These are phyloP conservation scores for Poeciliopsis prolifica DNA, from an alignment of 2,113 vertebrate species.

Conservation along the genomic window DNA sequence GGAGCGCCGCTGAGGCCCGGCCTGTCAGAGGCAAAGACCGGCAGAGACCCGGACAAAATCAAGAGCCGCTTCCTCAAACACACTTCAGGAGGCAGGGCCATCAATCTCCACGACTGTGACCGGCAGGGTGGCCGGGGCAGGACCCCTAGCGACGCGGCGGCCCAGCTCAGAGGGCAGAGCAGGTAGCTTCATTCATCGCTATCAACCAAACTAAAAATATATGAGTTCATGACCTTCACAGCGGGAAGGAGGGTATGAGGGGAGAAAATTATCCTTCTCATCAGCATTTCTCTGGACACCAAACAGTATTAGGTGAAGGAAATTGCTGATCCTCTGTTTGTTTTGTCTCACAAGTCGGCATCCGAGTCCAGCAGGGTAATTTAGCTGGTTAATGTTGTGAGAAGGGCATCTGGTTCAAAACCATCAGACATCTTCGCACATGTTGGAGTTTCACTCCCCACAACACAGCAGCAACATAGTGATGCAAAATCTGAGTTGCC, in stretches of 20 bases:
- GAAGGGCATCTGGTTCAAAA: constrained; percentile 73
- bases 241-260: constrained; percentile 38
- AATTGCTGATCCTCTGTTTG: constrained; percentile 70
- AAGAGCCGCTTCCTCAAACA: constrained; percentile 70
- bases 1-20: constrained; percentile 60
- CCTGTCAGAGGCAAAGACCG: constrained; percentile 59
- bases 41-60: constrained; percentile 70
- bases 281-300: constrained; percentile 70
- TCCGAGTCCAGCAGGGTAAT: constrained; percentile 50
- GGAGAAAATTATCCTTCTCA: constrained; percentile 60
- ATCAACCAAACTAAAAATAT: constrained; percentile 72
- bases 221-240: constrained; percentile 75
- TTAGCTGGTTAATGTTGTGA: constrained; percentile 76
- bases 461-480: constrained; percentile 26
- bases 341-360: constrained; percentile 63
- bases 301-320: constrained; percentile 53
- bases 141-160: constrained; percentile 44
- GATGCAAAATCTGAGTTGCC: constrained; percentile 37
- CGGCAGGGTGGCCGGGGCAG: constrained; percentile 52
- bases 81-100: constrained; percentile 56
- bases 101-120: constrained; percentile 67
- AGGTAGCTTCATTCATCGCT: constrained; percentile 71
- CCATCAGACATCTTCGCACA: constrained; percentile 48
- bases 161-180: constrained; percentile 51
- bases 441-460: constrained; percentile 36